Percentiles rank a stretch among this genome's conserved stretches.
phyloP scores from a whole-genome alignment of 2,113 vertebrate genomes.

The Athene noctua region DNA sequence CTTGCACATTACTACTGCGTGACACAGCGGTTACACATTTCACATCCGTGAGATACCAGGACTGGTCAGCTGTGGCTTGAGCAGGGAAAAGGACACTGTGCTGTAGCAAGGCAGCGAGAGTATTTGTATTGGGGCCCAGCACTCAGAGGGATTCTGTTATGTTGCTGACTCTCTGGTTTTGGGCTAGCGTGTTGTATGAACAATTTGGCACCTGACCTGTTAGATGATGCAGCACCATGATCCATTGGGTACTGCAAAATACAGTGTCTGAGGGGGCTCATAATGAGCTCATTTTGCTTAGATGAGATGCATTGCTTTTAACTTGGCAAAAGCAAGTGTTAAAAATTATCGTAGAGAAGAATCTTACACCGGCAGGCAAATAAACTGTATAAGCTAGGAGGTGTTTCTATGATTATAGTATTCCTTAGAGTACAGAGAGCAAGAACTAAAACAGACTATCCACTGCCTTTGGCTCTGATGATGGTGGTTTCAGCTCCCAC shows the following conservation, averaged over 20 bases:
- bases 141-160: not conserved
- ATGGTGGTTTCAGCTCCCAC: not conserved
- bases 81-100: not conserved
- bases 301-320: not conserved
- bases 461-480: not conserved
- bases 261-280: not conserved
- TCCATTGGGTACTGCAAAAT: not conserved
- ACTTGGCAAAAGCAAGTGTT: not conserved
- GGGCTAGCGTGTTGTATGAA: not conserved
- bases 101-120: not conserved
- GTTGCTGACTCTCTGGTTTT: not conserved
- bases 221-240: not conserved
- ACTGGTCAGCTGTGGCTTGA: not conserved
- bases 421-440: not conserved
- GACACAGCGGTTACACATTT: not conserved
- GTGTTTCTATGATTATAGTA: conserved; percentile 4
- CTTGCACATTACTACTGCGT: accelerated
- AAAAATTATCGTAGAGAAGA: not conserved
- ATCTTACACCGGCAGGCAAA: not conserved
- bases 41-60: not conserved
- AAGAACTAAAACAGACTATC: not conserved
- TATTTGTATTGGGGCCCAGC: not conserved
- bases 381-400: not conserved
- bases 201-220: not conserved
- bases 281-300: not conserved